phyloP scores from a whole-genome alignment of 2,113 vertebrate genomes.

The Solea solea region DNA sequence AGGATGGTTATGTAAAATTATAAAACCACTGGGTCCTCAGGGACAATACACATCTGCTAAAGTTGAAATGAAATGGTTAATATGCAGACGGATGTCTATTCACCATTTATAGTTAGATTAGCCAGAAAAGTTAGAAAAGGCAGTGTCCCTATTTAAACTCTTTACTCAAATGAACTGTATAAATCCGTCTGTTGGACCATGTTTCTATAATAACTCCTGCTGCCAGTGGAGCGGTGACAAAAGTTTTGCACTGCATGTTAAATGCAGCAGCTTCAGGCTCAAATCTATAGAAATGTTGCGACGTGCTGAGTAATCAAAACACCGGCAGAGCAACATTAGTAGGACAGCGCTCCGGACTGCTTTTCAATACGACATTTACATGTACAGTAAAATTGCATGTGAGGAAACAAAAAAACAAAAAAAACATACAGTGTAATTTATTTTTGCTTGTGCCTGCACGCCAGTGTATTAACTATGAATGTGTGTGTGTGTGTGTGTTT shows the following conservation, averaged over 20 bases:
- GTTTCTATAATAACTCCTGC: not conserved
- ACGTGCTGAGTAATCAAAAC: not conserved
- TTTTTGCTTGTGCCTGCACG: not conserved
- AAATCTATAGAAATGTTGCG: not conserved
- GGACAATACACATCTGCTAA: too few relatives aligned
- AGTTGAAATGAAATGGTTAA: too few relatives aligned
- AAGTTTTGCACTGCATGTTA: not conserved
- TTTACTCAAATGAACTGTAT: too few relatives aligned
- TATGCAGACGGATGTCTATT: too few relatives aligned
- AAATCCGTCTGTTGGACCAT: not conserved
- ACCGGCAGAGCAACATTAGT: not conserved
- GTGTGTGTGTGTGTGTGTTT: slow-evolving; percentile 4
- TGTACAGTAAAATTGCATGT: not conserved
- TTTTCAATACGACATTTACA: not conserved
- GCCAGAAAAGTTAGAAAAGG: too few relatives aligned
- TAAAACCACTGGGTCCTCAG: too few relatives aligned
- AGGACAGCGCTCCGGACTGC: too few relatives aligned
- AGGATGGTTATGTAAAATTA: too few relatives aligned
- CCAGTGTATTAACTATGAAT: not conserved
- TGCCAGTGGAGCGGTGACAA: not conserved
- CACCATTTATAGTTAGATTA: too few relatives aligned
- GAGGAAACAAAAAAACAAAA: too few relatives aligned
- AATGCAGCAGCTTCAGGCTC: not conserved
- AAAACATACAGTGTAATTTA: not conserved
- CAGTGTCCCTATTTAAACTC: too few relatives aligned